Base-by-base conservation (phyloP, 2,888 invertebrate species). In the Tetanocera ferruginea region DNA sequence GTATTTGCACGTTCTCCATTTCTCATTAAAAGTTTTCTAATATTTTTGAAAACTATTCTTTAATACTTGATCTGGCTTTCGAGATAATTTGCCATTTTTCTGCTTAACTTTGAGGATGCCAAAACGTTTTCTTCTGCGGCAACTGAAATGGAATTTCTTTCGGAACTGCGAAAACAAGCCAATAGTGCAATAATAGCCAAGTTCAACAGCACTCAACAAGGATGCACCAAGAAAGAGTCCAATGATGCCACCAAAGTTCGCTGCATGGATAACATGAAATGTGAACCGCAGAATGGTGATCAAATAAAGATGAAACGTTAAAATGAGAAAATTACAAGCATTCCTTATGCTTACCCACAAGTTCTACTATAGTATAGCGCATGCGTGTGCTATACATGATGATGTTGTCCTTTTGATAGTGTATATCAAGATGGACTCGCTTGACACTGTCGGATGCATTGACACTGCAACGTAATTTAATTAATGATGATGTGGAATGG, bases 201-300 rank as follows among this genome's bases (percentile, higher is more conserved):
- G 71, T 81, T 91, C 91, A 14, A 88, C 83, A 28, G 86, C 88
- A 83, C 91, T 91, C 6, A 91, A 83, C 0, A 91, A 81, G 0
- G 91, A 91, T 70, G 89, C 90, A 3, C 91, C 91, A 43, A 91
- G 83, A 81, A 91, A 91, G n/a, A 91, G 87, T 5, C 91, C 91
- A 71, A 91, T 90, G 69, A 91, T 88, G 17, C 91, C 90, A 28
- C 91, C 91, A 81, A 91, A 91, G 76, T 88, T 88, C 31, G 90
- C 91, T 91, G 64, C 43, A 23, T 60, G 14, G 5, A n/a, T 6
- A 34, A 31, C 11, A 43, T 57, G 52, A 31, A 66, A 57, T 66
- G 17, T 6, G 11, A 52, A 66, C 17, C 34, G 64, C 78, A 67
- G 17, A 19, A n/a, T 57, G 25, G 8, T 4, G 62, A 43, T 1